Conservation (phyloP, 2,113 vertebrate species). For the Passer domesticus region DNA sequence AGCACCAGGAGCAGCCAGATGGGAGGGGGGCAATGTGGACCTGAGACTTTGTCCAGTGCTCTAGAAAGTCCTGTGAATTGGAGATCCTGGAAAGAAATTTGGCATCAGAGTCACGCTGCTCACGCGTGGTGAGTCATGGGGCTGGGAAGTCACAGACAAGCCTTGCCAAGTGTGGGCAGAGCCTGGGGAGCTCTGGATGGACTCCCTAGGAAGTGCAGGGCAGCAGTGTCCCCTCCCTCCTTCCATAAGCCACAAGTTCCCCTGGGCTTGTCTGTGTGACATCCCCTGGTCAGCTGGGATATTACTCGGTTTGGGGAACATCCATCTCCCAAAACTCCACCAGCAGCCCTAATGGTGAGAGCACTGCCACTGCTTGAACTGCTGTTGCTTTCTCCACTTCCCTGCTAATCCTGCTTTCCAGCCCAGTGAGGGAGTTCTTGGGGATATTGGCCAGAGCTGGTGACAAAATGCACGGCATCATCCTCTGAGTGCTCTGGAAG, state of each 20-base stretch:
- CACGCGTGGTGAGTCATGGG: accelerated
- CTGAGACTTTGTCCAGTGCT: background rate
- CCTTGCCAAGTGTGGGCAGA: background rate
- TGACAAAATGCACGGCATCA: background rate
- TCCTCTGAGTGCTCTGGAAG: background rate
- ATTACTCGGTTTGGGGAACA: background rate
- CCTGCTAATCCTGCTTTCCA: background rate
- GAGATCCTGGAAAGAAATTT: background rate
- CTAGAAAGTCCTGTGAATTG: background rate
- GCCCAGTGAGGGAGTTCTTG: background rate
- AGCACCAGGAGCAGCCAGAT: background rate
- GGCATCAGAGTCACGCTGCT: background rate
- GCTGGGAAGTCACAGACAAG: background rate
- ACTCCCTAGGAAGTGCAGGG: background rate
- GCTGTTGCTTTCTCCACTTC: background rate
- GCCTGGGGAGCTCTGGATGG: background rate
- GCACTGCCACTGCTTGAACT: background rate
- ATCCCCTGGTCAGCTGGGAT: background rate
- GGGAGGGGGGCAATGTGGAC: accelerated
- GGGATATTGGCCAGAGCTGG: background rate
- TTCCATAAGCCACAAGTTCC: background rate
- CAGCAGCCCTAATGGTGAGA: background rate
- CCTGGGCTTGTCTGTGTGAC: background rate
- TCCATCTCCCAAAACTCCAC: background rate
- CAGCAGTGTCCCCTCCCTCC: background rate